phyloP scores from a whole-genome alignment of 2,797 vertebrate genomes.

The Mus caroli region DNA sequence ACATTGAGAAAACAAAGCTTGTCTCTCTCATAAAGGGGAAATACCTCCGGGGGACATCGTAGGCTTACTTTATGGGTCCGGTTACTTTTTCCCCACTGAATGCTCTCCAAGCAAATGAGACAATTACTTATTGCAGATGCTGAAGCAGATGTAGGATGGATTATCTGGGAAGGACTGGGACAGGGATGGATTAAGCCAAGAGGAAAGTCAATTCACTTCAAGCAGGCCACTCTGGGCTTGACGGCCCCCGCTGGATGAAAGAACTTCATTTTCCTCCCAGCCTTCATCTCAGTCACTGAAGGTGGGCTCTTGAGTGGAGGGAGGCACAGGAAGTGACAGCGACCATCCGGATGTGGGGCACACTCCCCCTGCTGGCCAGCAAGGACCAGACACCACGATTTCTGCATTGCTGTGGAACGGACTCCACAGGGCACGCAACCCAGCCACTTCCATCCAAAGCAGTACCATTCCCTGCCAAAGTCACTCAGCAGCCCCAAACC shows the following conservation, averaged over 20 bases:
- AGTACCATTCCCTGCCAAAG: background rate
- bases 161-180: background rate
- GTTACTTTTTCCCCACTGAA: background rate
- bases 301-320: background rate
- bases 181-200: background rate
- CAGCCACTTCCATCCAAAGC: background rate
- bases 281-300: background rate
- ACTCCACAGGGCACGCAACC: too few species aligned
- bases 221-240: background rate
- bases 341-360: fast-evolving
- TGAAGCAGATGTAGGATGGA: background rate
- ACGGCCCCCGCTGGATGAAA: fast-evolving
- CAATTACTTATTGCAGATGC: background rate
- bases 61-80: background rate
- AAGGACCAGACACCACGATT: fast-evolving
- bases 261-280: too few species aligned
- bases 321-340: background rate
- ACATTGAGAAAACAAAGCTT: slow-evolving; percentile 32
- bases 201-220: background rate
- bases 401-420: too few species aligned
- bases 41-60: background rate
- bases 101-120: background rate
- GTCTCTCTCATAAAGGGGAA: slow-evolving; percentile 22
- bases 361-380: background rate
- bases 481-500: background rate